Conservation (phyloP, 2,888 invertebrate species). For the Cyrtodaria siliqua region DNA sequence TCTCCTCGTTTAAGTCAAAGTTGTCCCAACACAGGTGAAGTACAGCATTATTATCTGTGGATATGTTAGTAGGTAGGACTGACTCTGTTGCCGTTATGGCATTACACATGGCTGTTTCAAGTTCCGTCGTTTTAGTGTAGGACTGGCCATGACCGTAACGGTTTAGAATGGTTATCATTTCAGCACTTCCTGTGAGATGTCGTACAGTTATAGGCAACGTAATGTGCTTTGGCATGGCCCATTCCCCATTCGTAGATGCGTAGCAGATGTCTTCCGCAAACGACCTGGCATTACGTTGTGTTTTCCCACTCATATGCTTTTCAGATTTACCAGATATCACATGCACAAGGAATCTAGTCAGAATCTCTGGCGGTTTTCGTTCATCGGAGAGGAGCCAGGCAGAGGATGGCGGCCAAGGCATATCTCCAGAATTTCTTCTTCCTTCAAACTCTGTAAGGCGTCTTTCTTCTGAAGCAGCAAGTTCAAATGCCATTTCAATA, state of each 20-base stretch:
- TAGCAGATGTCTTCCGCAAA: constrained; percentile 40
- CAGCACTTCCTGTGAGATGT: constrained; percentile 57
- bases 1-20: constrained; percentile 56
- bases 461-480: constrained; percentile 41
- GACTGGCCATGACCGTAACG: constrained; percentile 45
- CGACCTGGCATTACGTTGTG: constrained; percentile 21
- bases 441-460: constrained; percentile 21
- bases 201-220: constrained; percentile 45
- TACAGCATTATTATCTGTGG: constrained; percentile 30
- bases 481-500: constrained; percentile 53
- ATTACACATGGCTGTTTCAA: constrained; percentile 59
- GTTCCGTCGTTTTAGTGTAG: constrained; percentile 30
- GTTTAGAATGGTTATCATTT: constrained; percentile 51
- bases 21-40: constrained; percentile 59
- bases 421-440: neutral
- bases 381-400: neutral
- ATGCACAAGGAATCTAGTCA: neutral
- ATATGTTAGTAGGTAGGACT: constrained; percentile 37
- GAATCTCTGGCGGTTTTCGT: neutral
- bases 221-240: no score
- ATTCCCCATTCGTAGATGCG: constrained; percentile 42
- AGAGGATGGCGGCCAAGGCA: neutral
- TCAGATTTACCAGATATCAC: constrained; percentile 12
- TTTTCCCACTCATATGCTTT: neutral
- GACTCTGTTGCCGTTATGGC: constrained; percentile 3